Conservation (phyloP, 2,888 invertebrate genomes). For the Oscheius onirici region DNA sequence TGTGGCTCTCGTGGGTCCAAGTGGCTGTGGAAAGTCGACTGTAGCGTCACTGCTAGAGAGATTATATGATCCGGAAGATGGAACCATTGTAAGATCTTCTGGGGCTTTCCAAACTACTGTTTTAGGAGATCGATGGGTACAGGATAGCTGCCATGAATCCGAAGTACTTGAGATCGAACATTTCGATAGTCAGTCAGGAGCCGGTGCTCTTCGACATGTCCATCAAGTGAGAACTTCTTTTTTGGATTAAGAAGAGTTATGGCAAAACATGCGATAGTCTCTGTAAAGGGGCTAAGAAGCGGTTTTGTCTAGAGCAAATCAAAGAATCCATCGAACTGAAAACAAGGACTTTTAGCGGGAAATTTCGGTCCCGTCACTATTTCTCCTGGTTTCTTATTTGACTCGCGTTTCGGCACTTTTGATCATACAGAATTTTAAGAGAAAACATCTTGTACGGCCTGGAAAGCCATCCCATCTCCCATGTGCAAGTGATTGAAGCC, state of each 20-base stretch:
- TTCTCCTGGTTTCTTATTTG: too few species aligned
- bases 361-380: too few species aligned
- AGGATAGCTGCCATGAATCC: slow-evolving; percentile 65
- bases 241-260: too few species aligned
- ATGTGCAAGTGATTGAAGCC: slow-evolving; percentile 70
- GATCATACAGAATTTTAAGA: too few species aligned
- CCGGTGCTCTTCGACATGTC: slow-evolving; percentile 73
- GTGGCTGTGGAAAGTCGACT: slow-evolving; percentile 73
- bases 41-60: slow-evolving; percentile 77
- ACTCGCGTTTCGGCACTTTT: too few species aligned
- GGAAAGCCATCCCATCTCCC: slow-evolving; percentile 57
- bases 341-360: too few species aligned
- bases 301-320: too few species aligned
- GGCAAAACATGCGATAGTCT: too few species aligned
- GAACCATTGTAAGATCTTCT: slow-evolving; percentile 74
- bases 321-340: not conserved
- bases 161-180: slow-evolving; percentile 71
- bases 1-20: slow-evolving; percentile 73
- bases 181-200: slow-evolving; percentile 73
- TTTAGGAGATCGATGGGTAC: slow-evolving; percentile 67
- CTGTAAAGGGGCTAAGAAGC: too few species aligned
- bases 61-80: slow-evolving; percentile 83
- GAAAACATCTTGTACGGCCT: slow-evolving; percentile 69
- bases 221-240: slow-evolving; percentile 63
- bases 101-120: too few species aligned